Percentiles rank a stretch among this genome's conserved stretches.
phyloP scores from a whole-genome alignment of 1,140 invertebrate genomes.

The Periplaneta americana region DNA sequence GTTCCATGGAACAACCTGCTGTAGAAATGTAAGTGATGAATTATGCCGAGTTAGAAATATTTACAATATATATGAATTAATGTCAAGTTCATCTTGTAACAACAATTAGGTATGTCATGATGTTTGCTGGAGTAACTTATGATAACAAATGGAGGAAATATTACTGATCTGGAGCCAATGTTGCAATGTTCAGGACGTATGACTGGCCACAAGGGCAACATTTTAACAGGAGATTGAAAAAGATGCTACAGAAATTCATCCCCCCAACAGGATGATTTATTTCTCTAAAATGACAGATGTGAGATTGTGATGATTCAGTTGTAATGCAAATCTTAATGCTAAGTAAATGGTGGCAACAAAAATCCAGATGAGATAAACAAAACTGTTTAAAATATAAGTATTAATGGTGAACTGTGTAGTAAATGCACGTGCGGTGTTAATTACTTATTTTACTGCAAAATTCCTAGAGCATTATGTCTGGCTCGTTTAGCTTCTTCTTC shows the following conservation, averaged over 20 bases:
- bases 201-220: not conserved
- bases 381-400: not conserved
- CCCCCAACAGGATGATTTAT: not conserved
- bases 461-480: slow-evolving; percentile 73
- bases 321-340: no score
- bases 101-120: not conserved
- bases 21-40: not conserved
- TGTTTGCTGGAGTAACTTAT: not conserved
- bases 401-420: not conserved
- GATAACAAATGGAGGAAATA: not conserved
- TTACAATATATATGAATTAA: not conserved
- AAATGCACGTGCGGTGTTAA: slow-evolving; percentile 1
- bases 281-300: not conserved
- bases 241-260: not conserved
- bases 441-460: slow-evolving; percentile 21
- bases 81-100: not conserved
- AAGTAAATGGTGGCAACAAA: not conserved
- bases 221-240: not conserved
- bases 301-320: not conserved
- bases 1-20: not conserved
- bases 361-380: not conserved
- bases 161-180: not conserved
- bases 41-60: not conserved
- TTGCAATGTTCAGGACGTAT: not conserved
- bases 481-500: slow-evolving; percentile 93